These are phyloP conservation scores for Eupithecia inturbata DNA, from an alignment of 2,888 invertebrate species.

Conservation along the genomic window DNA sequence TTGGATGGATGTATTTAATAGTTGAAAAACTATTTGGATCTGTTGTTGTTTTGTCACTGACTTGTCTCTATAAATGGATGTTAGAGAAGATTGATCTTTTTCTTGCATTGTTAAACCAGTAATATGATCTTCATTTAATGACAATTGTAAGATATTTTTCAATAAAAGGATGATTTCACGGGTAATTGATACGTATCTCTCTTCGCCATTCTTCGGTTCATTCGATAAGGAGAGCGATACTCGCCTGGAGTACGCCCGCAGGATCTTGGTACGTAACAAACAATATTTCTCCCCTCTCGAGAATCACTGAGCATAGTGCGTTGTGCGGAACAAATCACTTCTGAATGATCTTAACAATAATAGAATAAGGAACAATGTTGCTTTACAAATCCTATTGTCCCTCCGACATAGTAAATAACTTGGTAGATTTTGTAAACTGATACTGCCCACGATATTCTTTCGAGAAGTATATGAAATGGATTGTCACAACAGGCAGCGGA, in stretches of 20 bases:
- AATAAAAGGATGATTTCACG: neutral
- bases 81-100: neutral
- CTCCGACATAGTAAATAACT: neutral
- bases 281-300: constrained; percentile 41
- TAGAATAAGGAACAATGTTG: constrained; percentile 19
- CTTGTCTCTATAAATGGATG: constrained; percentile 1
- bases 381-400: constrained; percentile 1
- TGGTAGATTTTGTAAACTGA: constrained; percentile 1
- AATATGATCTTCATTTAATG: neutral
- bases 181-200: neutral
- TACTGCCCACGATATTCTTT: neutral
- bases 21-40: constrained; percentile 29
- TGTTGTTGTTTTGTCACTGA: constrained; percentile 8
- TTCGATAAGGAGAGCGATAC: constrained; percentile 41
- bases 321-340: constrained; percentile 21
- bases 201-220: constrained; percentile 26
- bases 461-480: constrained; percentile 52
- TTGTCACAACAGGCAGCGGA: constrained; percentile 57
- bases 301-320: constrained; percentile 35
- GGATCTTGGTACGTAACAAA: constrained; percentile 41
- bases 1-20: constrained; percentile 31
- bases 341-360: constrained; percentile 23
- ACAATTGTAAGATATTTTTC: neutral
- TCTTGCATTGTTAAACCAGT: neutral
- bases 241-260: constrained; percentile 42